Conservation (phyloP, 2,888 invertebrate genomes). For the Nymphalis c-album region DNA sequence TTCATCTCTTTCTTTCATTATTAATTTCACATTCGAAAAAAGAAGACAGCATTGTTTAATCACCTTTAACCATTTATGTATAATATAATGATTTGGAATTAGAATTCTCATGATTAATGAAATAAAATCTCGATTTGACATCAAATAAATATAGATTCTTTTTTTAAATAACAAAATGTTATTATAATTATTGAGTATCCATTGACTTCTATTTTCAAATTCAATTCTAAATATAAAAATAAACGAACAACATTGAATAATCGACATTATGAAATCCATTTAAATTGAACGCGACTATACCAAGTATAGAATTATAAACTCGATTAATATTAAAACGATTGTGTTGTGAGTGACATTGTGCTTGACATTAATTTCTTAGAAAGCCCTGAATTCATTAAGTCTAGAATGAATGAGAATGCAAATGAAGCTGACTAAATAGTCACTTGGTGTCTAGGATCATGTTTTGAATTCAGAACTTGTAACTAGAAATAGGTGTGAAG, state of each 20-base stretch:
- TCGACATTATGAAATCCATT: background rate
- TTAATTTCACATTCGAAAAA: no score
- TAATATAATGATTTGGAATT: no score
- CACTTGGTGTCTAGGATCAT: constrained; percentile 10
- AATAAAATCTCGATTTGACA: no score
- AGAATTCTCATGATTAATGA: no score
- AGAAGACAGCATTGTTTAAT: no score
- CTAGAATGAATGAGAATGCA: constrained; percentile 26
- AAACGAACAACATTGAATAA: background rate
- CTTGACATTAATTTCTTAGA: constrained; percentile 33
- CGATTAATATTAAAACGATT: constrained; percentile 24
- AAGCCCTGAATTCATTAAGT: constrained; percentile 26
- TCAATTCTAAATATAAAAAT: background rate
- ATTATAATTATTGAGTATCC: background rate
- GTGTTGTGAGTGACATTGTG: constrained; percentile 27
- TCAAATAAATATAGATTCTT: no score
- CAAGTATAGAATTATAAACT: constrained; percentile 8
- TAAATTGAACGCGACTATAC: background rate
- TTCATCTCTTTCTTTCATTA: no score
- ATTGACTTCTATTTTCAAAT: background rate
- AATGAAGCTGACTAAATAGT: constrained; percentile 23
- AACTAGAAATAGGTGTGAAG: constrained; percentile 8
- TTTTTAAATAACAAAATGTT: background rate
- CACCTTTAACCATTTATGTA: no score
- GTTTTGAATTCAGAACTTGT: constrained; percentile 11